Evolutionary conservation across 2,888 invertebrate genomes (phyloP).

Genomic region (Ernsta delagoae): DNA sequence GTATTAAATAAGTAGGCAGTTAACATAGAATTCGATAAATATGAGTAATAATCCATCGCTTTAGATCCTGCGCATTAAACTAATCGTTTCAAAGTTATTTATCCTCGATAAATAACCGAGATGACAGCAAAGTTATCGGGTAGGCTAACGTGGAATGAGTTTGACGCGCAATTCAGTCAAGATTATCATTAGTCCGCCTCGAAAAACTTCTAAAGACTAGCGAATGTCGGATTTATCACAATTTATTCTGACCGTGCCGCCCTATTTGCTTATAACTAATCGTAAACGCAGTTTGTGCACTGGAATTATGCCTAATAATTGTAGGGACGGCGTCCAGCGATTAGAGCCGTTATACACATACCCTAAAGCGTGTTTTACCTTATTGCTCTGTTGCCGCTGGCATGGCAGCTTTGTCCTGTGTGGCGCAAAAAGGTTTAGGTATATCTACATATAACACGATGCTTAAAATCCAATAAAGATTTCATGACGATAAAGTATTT

Average conservation of each 20-base stretch:
- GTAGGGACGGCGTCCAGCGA: slow-evolving; percentile 42
- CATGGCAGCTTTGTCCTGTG: slow-evolving; percentile 28
- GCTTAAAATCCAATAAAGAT: too few relatives aligned
- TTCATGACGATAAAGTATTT: too few relatives aligned
- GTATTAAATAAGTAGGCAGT: too few relatives aligned
- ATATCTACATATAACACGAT: too few relatives aligned
- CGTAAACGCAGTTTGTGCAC: slow-evolving; percentile 30
- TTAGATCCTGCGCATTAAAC: slow-evolving; percentile 22
- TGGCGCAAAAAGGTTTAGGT: slow-evolving; percentile 6
- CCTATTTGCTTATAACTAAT: slow-evolving; percentile 38
- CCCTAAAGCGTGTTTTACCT: slow-evolving; percentile 42
- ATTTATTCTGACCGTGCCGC: slow-evolving; percentile 23
- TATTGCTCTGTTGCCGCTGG: slow-evolving; percentile 32
- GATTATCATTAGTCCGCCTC: slow-evolving; percentile 29
- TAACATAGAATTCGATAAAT: too few relatives aligned
- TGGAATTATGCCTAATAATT: slow-evolving; percentile 41
- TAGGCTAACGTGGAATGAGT: slow-evolving; percentile 25
- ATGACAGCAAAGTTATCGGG: slow-evolving; percentile 34
- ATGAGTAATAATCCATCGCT: neutral
- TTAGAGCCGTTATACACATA: slow-evolving; percentile 40
- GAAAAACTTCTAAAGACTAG: slow-evolving; percentile 33
- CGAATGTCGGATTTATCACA: slow-evolving; percentile 28
- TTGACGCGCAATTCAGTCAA: slow-evolving; percentile 34
- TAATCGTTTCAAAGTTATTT: slow-evolving; percentile 34
- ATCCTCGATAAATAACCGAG: slow-evolving; percentile 35